A percentile compares a stretch with the other conserved stretches of the same genome.
Evolutionary conservation across 2,113 vertebrate species (phyloP).

Genomic region (Arvicanthis niloticus): DNA sequence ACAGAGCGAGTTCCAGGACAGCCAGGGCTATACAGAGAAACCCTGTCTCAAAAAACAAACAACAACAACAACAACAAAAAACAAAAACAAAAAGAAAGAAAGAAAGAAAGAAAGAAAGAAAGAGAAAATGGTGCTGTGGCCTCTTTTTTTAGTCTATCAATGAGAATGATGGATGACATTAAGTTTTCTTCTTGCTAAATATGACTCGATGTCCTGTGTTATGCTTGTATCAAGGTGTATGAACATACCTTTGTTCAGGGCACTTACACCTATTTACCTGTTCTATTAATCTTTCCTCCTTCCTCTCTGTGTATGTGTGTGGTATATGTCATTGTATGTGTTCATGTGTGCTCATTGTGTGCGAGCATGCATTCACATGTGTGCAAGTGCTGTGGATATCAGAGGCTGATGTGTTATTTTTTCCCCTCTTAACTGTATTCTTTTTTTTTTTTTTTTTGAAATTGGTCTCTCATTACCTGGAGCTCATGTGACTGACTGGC

Average conservation of each 20-base stretch:
- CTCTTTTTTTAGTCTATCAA: slow-evolving; percentile 1
- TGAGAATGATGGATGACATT: neutral
- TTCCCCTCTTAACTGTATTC: neutral
- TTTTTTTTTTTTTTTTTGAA: neutral
- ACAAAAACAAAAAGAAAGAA: too few relatives aligned
- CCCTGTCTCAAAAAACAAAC: too few relatives aligned
- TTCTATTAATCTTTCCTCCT: neutral
- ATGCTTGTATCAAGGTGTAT: neutral
- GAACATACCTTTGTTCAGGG: neutral
- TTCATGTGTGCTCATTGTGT: neutral
- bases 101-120: too few relatives aligned
- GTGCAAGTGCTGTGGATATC: too few relatives aligned
- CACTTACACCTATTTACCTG: neutral
- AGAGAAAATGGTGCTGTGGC: neutral
- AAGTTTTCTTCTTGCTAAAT: neutral
- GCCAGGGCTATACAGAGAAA: too few relatives aligned
- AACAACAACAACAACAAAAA: too few relatives aligned
- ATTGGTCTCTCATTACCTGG: neutral
- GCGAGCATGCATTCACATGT: neutral
- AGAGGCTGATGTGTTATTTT: neutral
- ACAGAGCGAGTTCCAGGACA: too few relatives aligned
- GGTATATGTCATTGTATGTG: neutral
- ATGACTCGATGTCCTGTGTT: neutral
- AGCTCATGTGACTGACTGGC: neutral
- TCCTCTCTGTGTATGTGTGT: neutral